Conservation (phyloP, 2,113 vertebrate species). For the Etia nguti region DNA sequence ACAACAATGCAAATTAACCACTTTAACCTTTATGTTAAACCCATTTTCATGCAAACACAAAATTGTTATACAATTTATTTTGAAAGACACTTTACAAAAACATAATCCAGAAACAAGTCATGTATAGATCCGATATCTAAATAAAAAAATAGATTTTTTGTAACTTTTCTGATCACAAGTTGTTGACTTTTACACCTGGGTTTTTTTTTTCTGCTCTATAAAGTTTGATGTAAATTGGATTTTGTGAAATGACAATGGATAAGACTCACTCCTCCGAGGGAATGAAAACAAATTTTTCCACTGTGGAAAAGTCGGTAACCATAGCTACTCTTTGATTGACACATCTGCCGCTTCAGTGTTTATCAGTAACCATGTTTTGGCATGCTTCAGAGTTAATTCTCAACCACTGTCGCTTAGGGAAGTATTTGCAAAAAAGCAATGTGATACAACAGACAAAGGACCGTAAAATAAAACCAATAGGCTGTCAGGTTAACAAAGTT, state of each 20-base stretch:
- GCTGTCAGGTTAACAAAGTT: neutral
- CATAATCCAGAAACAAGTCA: neutral
- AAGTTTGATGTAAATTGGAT: neutral
- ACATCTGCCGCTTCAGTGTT: slow-evolving; percentile 37
- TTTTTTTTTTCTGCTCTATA: neutral
- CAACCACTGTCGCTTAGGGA: slow-evolving; percentile 55
- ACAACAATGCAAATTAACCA: neutral
- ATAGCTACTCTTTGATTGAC: slow-evolving; percentile 7
- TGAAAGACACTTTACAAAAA: neutral
- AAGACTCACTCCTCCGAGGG: neutral
- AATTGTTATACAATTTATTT: neutral
- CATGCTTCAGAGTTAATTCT: slow-evolving; percentile 55
- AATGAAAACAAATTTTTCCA: neutral
- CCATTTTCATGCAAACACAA: neutral
- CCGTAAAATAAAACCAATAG: slow-evolving; percentile 37
- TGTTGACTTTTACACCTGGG: neutral
- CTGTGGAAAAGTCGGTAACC: slow-evolving; percentile 1
- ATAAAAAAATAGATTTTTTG: neutral
- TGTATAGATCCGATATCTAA: neutral
- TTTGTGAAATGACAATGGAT: neutral
- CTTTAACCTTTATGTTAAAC: neutral
- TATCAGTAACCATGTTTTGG: slow-evolving; percentile 54
- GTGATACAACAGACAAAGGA: slow-evolving; percentile 35
- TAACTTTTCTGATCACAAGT: neutral
- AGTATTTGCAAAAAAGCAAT: slow-evolving; percentile 21